Evolutionary conservation across 2,797 vertebrate species (phyloP).

Genomic region (Bryconaethiops microstoma): DNA sequence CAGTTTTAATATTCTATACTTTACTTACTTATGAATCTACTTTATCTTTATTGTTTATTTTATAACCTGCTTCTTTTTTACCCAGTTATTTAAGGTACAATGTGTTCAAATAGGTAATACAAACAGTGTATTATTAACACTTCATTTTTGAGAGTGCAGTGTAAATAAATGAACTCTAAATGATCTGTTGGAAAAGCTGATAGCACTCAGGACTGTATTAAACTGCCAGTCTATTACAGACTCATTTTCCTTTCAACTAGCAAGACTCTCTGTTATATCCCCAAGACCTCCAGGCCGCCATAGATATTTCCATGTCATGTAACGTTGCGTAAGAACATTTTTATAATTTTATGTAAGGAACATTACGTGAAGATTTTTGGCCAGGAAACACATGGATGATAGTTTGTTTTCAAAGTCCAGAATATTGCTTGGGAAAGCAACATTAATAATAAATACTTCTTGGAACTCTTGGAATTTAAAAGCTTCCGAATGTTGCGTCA

Average conservation of each 20-base stretch:
- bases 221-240: not conserved
- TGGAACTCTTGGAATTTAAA: not conserved
- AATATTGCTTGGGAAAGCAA: not conserved
- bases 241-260: not conserved
- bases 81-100: no score
- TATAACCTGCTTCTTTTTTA: no score
- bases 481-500: not conserved
- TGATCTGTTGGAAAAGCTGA: constrained; percentile 8
- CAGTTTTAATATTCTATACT: not conserved
- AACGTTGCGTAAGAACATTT: constrained; percentile 51
- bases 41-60: not conserved
- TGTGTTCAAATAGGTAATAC: no score
- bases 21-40: not conserved
- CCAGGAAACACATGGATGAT: constrained; percentile 11
- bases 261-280: not conserved
- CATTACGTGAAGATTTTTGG: constrained; percentile 12
- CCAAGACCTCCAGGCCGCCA: not conserved
- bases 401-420: not conserved
- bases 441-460: not conserved
- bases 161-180: not conserved
- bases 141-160: not conserved
- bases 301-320: constrained; percentile 1
- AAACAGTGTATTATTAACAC: not conserved
- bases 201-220: constrained; percentile 3
- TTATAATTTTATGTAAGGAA: constrained; percentile 51